Evolutionary conservation across 2,797 vertebrate species (phyloP).

Genomic region (Sebastes miniatus): DNA sequence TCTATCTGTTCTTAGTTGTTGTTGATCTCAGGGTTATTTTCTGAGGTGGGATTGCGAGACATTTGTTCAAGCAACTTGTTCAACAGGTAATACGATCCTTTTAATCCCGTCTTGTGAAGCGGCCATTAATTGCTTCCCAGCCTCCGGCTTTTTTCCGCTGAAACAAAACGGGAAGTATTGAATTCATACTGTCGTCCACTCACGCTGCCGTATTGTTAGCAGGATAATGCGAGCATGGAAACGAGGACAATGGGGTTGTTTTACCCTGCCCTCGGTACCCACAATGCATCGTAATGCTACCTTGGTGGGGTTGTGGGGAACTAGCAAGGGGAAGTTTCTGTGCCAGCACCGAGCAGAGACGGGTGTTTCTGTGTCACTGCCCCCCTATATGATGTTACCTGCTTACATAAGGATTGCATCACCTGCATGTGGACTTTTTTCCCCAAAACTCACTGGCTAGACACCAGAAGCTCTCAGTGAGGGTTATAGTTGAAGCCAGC

Average conservation of each 20-base stretch:
- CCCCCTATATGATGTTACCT: slow-evolving; percentile 28
- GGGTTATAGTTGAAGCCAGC: slow-evolving; percentile 25
- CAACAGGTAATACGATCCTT: slow-evolving; percentile 58
- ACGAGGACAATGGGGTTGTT: slow-evolving; percentile 53
- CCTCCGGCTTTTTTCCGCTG: slow-evolving; percentile 30
- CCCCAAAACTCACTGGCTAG: neutral
- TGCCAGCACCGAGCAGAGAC: neutral
- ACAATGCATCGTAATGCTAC: slow-evolving; percentile 32
- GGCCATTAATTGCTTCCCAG: slow-evolving; percentile 64
- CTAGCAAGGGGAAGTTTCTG: slow-evolving; percentile 8
- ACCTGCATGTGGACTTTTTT: neutral
- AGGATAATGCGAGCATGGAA: slow-evolving; percentile 53
- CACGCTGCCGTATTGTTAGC: slow-evolving; percentile 43
- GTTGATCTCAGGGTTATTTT: slow-evolving; percentile 27
- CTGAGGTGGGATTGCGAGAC: slow-evolving; percentile 31
- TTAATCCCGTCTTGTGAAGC: slow-evolving; percentile 60
- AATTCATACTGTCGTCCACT: slow-evolving; percentile 52
- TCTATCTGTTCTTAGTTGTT: neutral
- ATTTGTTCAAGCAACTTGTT: slow-evolving; percentile 35
- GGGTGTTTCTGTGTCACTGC: slow-evolving; percentile 31
- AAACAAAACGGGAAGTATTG: slow-evolving; percentile 64
- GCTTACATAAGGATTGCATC: slow-evolving; percentile 34
- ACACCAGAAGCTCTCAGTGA: neutral
- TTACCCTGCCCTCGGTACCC: slow-evolving; percentile 31
- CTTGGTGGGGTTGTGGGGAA: slow-evolving; percentile 12